A percentile compares a stretch with the other conserved stretches of the same genome.
Evolutionary conservation across 2,797 vertebrate genomes (phyloP).

Genomic region (Falco naumanni): DNA sequence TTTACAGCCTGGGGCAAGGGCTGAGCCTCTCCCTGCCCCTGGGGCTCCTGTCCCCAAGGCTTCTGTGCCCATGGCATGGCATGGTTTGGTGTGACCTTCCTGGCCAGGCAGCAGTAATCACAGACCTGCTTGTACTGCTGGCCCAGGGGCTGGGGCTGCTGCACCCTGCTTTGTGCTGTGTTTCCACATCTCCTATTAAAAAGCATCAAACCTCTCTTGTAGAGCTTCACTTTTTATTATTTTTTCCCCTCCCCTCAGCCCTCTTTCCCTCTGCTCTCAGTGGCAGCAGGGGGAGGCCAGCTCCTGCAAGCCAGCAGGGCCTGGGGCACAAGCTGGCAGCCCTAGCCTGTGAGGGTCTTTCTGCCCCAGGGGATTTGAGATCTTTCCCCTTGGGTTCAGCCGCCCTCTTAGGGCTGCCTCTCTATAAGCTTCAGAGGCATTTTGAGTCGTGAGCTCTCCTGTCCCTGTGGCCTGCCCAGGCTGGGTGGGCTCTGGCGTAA

Average conservation of each 20-base stretch:
- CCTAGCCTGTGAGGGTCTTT: neutral
- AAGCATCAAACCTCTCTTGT: neutral
- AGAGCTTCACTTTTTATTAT: neutral
- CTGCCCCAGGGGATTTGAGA: neutral
- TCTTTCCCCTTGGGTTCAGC: neutral
- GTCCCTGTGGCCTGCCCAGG: neutral
- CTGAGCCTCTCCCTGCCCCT: neutral
- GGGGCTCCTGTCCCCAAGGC: neutral
- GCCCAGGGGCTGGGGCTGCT: neutral
- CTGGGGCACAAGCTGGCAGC: neutral
- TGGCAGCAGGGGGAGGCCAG: neutral
- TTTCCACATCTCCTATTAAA: neutral
- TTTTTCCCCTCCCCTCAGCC: neutral
- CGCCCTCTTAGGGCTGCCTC: neutral
- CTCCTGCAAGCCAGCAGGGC: neutral
- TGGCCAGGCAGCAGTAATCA: neutral
- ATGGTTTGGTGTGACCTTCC: neutral
- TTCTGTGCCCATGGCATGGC: neutral
- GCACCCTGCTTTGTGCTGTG: neutral
- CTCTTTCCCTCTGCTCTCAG: neutral
- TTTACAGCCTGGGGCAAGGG: neutral
- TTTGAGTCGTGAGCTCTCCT: neutral
- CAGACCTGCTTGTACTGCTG: neutral
- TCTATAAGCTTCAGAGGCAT: neutral
- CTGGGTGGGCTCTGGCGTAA: neutral